Evolutionary conservation across 92 coral and sea anemone genomes (phyloP), one percentile per base, ranked within the genome.

Genomic region (Montipora capitata): DNA sequence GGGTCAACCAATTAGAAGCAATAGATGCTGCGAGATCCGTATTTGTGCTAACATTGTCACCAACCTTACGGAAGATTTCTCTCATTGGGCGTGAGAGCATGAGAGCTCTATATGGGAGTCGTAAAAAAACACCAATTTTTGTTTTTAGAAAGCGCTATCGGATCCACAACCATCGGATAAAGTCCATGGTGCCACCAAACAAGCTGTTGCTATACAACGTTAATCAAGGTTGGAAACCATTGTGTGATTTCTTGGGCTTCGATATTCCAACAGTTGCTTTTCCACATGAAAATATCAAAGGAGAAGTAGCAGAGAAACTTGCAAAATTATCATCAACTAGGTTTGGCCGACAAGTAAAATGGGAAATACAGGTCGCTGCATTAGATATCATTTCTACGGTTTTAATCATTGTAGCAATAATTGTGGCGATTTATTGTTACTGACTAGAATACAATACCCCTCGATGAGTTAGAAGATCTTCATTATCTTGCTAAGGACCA

Each of bases 201-300:
- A 91, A 91, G 87, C 76, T 91, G 27, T 65, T 91, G 64, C 74
- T 85, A 14, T 91, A 79, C 66, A 76, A 67, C 5, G 91, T 91
- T 14, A 71, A 80, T 10, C 87, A 91, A 69, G 94, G 94, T 64
- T 91, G 94, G 91, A 68, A 91, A 49, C 91, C 94, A 7, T 49
- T 91, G 76, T 91, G 94, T 68, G 76, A 80, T 44, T 91, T 91
- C 76, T 73, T 87, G 69, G 91, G 94, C 6, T 63, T 72, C 79
- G 40, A 74, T 27, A 58, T 86, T 13, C 94, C 94, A 11, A 48
- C 63, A 39, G 58, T 84, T 38, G 67, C 74, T 14, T 91, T 86
- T 40, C 91, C 94, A 20, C 85, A 91, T 58, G 77, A 78, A 63
- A 91, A 91, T 75, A 14, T 88, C 63, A 83, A 63, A 54, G 95